phyloP scores from a whole-genome alignment of 2,113 vertebrate species.

The Rhea americana region DNA sequence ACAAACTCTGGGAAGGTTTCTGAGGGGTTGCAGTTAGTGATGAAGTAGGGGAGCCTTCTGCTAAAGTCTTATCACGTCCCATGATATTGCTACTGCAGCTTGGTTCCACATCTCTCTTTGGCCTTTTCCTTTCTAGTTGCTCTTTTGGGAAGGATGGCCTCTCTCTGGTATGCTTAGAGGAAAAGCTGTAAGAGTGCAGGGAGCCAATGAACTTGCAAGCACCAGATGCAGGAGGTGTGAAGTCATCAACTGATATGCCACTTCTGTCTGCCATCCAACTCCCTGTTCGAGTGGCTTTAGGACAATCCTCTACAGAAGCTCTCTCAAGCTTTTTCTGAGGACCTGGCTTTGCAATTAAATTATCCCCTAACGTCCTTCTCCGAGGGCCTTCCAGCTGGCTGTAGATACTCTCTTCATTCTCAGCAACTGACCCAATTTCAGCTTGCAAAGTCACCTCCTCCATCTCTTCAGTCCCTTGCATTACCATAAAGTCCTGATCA shows the following conservation, averaged over 20 bases:
- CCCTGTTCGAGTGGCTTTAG: not conserved
- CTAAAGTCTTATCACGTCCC: slow-evolving; percentile 33
- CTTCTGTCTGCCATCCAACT: slow-evolving; percentile 63
- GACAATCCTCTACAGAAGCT: not conserved
- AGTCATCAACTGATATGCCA: slow-evolving; percentile 68
- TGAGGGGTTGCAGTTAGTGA: slow-evolving; percentile 75
- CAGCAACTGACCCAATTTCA: not conserved
- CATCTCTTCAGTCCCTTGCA: slow-evolving; percentile 54
- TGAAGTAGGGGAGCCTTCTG: slow-evolving; percentile 47
- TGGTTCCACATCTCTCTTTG: slow-evolving; percentile 67
- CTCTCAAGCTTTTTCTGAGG: not conserved
- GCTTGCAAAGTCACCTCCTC: slow-evolving; percentile 45
- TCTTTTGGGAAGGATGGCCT: slow-evolving; percentile 70
- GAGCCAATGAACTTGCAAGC: slow-evolving; percentile 83
- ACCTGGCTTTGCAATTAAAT: not conserved
- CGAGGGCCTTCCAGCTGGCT: slow-evolving; percentile 36
- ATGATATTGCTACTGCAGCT: slow-evolving; percentile 65
- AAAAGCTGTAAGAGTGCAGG: slow-evolving; percentile 84
- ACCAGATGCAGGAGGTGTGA: slow-evolving; percentile 73
- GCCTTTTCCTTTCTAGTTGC: slow-evolving; percentile 78
- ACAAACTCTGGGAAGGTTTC: slow-evolving; percentile 74
- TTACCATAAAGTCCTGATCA: slow-evolving; percentile 38
- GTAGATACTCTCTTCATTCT: not conserved
- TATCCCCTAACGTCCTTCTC: slow-evolving; percentile 50
- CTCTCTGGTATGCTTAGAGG: slow-evolving; percentile 77